A percentile compares a stretch with the other conserved stretches of the same genome.
Conservation (phyloP, 2,888 invertebrate genomes). For the Pachycephus smyrnensis region DNA sequence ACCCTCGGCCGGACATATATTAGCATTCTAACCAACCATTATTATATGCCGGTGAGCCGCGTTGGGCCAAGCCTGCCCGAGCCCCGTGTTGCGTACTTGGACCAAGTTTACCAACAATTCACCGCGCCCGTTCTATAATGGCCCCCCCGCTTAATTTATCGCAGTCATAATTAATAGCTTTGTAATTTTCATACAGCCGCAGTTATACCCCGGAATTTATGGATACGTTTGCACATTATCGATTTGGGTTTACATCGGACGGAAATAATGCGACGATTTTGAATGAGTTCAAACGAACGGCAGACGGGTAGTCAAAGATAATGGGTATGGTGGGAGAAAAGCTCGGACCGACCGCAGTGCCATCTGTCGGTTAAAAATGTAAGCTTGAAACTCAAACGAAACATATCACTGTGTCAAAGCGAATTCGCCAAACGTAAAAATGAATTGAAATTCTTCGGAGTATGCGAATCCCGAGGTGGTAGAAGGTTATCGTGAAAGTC, state of each 20-base stretch:
- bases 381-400: background rate
- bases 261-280: background rate
- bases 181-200: slow-evolving; percentile 65
- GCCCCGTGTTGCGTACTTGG: slow-evolving; percentile 64
- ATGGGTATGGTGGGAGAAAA: background rate
- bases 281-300: slow-evolving; percentile 1
- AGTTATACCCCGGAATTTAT: slow-evolving; percentile 47
- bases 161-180: slow-evolving; percentile 67
- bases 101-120: slow-evolving; percentile 68
- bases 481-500: background rate
- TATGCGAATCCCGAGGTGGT: background rate
- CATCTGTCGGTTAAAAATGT: background rate
- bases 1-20: slow-evolving; percentile 65
- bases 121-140: slow-evolving; percentile 65
- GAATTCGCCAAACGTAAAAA: background rate
- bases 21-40: slow-evolving; percentile 67
- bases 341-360: background rate
- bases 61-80: slow-evolving; percentile 53
- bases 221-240: slow-evolving; percentile 57
- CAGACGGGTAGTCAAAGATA: background rate
- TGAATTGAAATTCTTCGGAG: background rate
- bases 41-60: slow-evolving; percentile 66
- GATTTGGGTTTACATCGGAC: slow-evolving; percentile 39
- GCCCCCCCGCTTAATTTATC: slow-evolving; percentile 66
- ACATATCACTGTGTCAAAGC: background rate